These are phyloP conservation scores for Mus minutoides DNA, from an alignment of 2,797 vertebrate genomes.

Conservation along the genomic window DNA sequence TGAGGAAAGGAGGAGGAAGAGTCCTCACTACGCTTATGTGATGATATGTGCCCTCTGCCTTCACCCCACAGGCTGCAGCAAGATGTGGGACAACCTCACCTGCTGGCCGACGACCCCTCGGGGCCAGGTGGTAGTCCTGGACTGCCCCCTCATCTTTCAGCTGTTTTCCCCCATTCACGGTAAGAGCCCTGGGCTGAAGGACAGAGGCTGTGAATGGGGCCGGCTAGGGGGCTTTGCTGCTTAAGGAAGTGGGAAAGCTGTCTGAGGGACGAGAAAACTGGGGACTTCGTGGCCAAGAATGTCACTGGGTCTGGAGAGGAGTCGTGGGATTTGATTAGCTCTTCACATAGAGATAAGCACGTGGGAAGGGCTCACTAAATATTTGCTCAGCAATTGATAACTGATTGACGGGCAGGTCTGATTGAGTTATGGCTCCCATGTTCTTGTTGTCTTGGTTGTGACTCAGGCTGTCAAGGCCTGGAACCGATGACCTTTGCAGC, in stretches of 20 bases:
- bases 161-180: conserved; percentile 90
- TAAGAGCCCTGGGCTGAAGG: conserved; percentile 83
- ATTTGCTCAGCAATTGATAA: conserved; percentile 69
- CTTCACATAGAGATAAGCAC: conserved; percentile 59
- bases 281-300: neutral
- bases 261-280: rapidly evolving
- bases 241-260: neutral
- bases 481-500: neutral
- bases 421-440: neutral
- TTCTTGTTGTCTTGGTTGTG: neutral
- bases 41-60: conserved; percentile 3
- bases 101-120: conserved; percentile 94
- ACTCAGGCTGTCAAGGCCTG: neutral
- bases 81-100: conserved; percentile 95
- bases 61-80: conserved; percentile 90
- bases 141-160: conserved; percentile 92
- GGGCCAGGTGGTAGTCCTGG: conserved; percentile 92
- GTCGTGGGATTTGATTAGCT: conserved; percentile 15
- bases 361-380: conserved; percentile 65
- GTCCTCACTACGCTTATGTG: neutral
- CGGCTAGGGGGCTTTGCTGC: neutral
- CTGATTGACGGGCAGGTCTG: conserved; percentile 43
- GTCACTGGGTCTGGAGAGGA: neutral
- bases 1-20: neutral
- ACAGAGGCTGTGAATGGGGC: neutral